Base-by-base conservation (phyloP, 2,113 vertebrate species). In the Anguilla japonica region DNA sequence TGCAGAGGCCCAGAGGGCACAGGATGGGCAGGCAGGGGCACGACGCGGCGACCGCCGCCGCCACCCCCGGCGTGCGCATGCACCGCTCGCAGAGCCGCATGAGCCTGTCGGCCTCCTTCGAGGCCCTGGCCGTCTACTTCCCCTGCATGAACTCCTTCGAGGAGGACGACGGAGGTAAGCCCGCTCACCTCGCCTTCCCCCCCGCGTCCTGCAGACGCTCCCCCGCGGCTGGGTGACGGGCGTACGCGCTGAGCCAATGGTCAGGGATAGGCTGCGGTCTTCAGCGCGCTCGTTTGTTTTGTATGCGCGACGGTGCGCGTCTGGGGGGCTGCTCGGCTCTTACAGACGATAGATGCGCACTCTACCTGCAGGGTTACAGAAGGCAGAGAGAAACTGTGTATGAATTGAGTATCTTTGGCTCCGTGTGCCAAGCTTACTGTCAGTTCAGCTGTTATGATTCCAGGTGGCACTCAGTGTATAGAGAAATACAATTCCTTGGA, bases 121-220 rank as follows among this genome's bases (percentile, higher is more conserved):
- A 97, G 94, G 96, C 96, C 0, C 94, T 97, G 83, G 95, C 96
- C 1, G 94, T 95, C 67, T 97, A 97, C 89, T 97, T 97, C 84
- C 96, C 96, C 40, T 97, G 96, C 93, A 95, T 96, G 95, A 96
- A 95, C 92, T 96, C 95, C 9, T 91, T 95, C 91, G 95, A 96
- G 78, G 94, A 95, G 90, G 94, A 95, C n/a, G 92, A 90, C 14
- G 71, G 83, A 92, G 92, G 92, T 92, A 92, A 90, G 90, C 83
- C 22, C n/a, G 56, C 84, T 78, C 46, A 16, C 15, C 78, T 79
- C 11, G n/a, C 46, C 81, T 83, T 46, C 41, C 83, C 71, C 63
- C 41, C 15, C 14, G 2, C 41, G 9, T n/a, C 14, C 71, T 41
- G 13, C 3, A 16, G 82, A 46, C 43, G 43, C 43, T 46, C 43